Evolutionary conservation across 2,888 invertebrate species (phyloP).

Genomic region (Crocallis elinguaria): DNA sequence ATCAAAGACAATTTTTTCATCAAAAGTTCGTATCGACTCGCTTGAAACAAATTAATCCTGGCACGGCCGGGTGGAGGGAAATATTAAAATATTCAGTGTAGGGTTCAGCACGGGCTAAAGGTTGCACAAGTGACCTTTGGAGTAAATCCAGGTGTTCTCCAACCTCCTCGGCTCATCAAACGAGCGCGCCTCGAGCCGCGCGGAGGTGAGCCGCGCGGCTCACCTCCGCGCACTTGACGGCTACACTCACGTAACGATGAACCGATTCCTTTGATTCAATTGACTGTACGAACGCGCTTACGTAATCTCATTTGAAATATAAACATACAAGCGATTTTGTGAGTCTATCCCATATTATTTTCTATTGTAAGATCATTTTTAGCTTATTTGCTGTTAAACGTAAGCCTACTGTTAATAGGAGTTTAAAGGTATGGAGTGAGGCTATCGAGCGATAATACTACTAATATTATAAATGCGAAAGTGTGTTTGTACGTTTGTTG

Average conservation of each 20-base stretch:
- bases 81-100: conserved; percentile 7
- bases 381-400: no score
- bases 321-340: no score
- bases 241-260: background rate
- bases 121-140: background rate
- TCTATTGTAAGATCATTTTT: no score
- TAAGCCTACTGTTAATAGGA: no score
- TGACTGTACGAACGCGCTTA: background rate
- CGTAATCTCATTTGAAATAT: background rate
- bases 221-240: background rate
- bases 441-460: no score
- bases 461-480: no score
- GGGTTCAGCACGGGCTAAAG: background rate
- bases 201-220: background rate
- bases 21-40: background rate
- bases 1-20: background rate
- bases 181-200: background rate
- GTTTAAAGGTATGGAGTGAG: no score
- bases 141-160: conserved; percentile 1
- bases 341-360: no score
- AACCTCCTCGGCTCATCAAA: background rate
- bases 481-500: no score
- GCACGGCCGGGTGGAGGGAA: background rate
- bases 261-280: background rate
- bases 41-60: background rate